Percentiles rank a stretch among this genome's conserved stretches.
Evolutionary conservation across 1,140 invertebrate genomes (phyloP).

Genomic region (Hylaeus anthracinus): DNA sequence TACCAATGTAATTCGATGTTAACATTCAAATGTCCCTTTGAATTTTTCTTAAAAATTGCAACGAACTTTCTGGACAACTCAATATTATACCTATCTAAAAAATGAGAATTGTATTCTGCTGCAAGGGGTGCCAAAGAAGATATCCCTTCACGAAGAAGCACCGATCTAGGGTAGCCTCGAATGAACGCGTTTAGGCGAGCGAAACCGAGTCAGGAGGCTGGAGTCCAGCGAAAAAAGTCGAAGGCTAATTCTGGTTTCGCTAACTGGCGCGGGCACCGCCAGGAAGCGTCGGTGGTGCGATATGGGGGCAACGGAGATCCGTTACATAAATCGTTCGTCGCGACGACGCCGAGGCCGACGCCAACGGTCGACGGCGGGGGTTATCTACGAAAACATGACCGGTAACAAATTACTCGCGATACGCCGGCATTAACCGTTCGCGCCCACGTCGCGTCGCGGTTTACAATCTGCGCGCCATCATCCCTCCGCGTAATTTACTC

Average conservation of each 20-base stretch:
- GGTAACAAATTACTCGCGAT: constrained; percentile 31
- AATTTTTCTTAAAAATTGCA: too few species aligned
- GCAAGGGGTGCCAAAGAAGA: too few species aligned
- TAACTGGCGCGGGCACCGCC: neutral
- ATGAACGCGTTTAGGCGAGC: neutral
- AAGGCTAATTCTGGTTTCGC: constrained; percentile 32
- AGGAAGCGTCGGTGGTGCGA: neutral
- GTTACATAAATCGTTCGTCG: constrained; percentile 50
- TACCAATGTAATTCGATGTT: too few species aligned
- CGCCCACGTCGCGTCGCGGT: neutral
- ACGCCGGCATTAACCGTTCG: constrained; percentile 7
- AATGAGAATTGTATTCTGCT: too few species aligned
- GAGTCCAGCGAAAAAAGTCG: neutral
- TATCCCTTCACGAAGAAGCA: too few species aligned
- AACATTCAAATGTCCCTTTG: too few species aligned
- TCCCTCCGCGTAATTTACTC: neutral
- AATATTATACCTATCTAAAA: too few species aligned
- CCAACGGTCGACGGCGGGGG: neutral
- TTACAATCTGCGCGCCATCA: neutral
- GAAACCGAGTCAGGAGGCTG: neutral
- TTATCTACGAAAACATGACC: constrained; percentile 17
- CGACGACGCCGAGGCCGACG: neutral
- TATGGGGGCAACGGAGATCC: constrained; percentile 26
- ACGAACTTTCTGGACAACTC: too few species aligned
- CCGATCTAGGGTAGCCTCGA: too few species aligned